Conservation (phyloP, 2,113 vertebrate genomes). For the Pelecanus crispus region DNA sequence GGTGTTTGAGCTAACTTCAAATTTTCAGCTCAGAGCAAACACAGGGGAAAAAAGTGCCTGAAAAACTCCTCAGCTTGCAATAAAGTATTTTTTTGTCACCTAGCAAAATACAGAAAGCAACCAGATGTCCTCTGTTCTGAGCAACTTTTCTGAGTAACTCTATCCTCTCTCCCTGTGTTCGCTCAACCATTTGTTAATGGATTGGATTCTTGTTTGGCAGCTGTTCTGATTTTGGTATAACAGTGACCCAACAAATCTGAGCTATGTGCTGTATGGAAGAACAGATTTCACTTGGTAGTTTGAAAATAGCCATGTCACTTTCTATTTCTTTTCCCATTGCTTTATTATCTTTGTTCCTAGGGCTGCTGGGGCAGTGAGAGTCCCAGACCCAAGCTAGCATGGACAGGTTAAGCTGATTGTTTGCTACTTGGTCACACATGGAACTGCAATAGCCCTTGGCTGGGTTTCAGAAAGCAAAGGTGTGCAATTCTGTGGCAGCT, state of each 20-base stretch:
- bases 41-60: neutral
- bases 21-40: neutral
- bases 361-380: neutral
- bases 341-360: neutral
- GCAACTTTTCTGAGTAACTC: neutral
- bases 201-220: neutral
- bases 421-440: neutral
- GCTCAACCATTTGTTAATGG: neutral
- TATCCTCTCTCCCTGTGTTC: neutral
- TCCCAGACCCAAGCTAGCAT: neutral
- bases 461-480: neutral
- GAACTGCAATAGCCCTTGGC: neutral
- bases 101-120: neutral
- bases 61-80: neutral
- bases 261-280: neutral
- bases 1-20: neutral
- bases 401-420: neutral
- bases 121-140: neutral
- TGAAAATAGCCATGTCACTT: neutral
- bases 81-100: neutral
- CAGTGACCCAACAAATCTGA: neutral
- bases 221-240: neutral
- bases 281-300: neutral
- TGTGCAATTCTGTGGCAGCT: neutral
- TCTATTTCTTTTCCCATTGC: neutral